Percentiles rank a stretch among this genome's conserved stretches.
phyloP scores from a whole-genome alignment of 2,888 invertebrate species.

The Cerceris ruficornis region DNA sequence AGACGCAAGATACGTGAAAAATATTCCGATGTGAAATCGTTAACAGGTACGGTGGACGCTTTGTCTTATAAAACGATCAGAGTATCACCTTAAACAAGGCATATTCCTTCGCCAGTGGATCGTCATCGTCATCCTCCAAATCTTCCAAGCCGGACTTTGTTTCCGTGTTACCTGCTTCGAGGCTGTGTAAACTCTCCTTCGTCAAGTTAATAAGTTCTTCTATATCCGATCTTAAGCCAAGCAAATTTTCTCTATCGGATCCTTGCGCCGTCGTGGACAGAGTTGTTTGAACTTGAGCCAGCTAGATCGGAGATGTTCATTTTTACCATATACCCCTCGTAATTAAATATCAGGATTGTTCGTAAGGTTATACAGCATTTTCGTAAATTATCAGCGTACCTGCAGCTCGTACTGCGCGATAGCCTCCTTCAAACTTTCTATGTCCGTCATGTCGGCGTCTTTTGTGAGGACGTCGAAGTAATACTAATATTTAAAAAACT shows the following conservation, averaged over 20 bases:
- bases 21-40: no score
- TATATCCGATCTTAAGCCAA: constrained; percentile 85
- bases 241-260: constrained; percentile 84
- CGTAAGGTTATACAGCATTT: constrained; percentile 21
- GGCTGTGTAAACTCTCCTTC: constrained; percentile 83
- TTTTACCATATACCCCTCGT: neutral
- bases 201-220: constrained; percentile 88
- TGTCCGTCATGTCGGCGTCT: constrained; percentile 67
- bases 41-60: no score
- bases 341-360: neutral
- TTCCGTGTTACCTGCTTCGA: constrained; percentile 62
- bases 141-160: constrained; percentile 70
- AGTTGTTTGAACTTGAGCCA: constrained; percentile 85
- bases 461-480: neutral
- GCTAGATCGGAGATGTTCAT: constrained; percentile 79
- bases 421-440: constrained; percentile 67
- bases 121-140: constrained; percentile 62
- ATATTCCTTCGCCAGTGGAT: constrained; percentile 84
- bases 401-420: constrained; percentile 75
- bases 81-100: constrained; percentile 86
- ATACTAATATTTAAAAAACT: neutral
- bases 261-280: constrained; percentile 82
- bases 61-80: constrained; percentile 1
- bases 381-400: constrained; percentile 57
- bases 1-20: neutral